phyloP scores from a whole-genome alignment of 1,140 invertebrate genomes.

The Mycetomoellerius zeteki region DNA sequence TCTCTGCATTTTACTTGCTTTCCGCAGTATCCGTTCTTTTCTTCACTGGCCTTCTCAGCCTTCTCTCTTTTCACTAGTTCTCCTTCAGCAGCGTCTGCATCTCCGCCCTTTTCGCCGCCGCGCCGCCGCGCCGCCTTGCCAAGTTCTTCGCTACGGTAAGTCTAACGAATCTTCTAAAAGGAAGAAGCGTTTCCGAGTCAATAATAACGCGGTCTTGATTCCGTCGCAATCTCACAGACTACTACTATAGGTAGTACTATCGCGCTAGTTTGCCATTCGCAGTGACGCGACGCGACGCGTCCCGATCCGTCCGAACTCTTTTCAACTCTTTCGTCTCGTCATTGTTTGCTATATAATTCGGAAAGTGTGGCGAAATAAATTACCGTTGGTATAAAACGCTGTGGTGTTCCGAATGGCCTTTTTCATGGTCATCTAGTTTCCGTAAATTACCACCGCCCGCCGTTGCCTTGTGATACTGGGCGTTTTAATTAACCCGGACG shows the following conservation, averaged over 20 bases:
- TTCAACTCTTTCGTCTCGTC: background rate
- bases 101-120: constrained; percentile 18
- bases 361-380: constrained; percentile 30
- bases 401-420: constrained; percentile 11
- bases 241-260: too few relatives aligned
- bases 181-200: background rate
- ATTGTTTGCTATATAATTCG: background rate
- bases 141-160: background rate
- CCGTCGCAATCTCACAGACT: background rate
- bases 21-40: constrained; percentile 59
- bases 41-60: background rate
- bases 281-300: background rate
- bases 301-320: too few relatives aligned
- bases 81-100: background rate
- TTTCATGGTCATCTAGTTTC: constrained; percentile 40
- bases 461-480: constrained; percentile 1
- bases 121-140: background rate
- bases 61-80: background rate
- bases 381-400: constrained; percentile 10
- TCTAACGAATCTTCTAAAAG: constrained; percentile 26
- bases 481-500: constrained; percentile 69
- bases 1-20: constrained; percentile 73
- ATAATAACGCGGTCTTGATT: constrained; percentile 31
- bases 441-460: constrained; percentile 59
- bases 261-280: background rate